Evolutionary conservation across 2,113 vertebrate genomes (phyloP), one percentile per base, ranked within the genome.

Genomic region (Periophthalmus modestus): DNA sequence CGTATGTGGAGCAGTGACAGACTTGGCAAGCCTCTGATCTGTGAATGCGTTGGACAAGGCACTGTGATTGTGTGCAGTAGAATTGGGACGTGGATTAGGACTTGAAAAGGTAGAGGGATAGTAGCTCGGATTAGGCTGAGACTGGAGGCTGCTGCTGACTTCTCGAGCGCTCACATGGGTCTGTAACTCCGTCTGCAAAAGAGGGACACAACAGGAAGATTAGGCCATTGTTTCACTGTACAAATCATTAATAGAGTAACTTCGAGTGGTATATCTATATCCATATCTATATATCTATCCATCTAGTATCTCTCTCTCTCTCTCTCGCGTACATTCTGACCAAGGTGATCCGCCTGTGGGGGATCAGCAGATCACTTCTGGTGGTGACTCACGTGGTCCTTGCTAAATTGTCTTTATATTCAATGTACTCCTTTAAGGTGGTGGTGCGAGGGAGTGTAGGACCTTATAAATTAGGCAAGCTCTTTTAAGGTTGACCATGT

Each of bases 171-270:
- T 93, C 80, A 90, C 77, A 33, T 79, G 75, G 36, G 75, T 91
- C 88, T 88, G 89, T 43, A 93, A 79, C 82, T 94, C 94, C 72
- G 85, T 71, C 95, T 96, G 84, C 79, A 75, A 83, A 73, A 79
- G 3, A 82, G 77, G 2, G 1, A 2, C 50, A 68, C 19, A 10
- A 23, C 14, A 23, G 63, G n/a, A 74, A 48, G 16, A 69, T 69
- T 15, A 73, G 10, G 72, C 66, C 52, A 50, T 39, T 71, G 66
- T 34, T 34, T 34, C 59, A 62, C 15, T 62, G 68, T 43, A 16
- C 34, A n/a, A 21, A 43, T 4, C 5, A 62, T 62, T 34, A 34
- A 58, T 15, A 33, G 28, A 18, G 14, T 18, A 34, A 18, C 59
- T n/a, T n/a, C n/a, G n/a, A n/a, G n/a, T n/a, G n/a, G n/a, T n/a